Conservation (phyloP, 53 echinoderm and acorn worm genomes). For the Hippasteria phrygiana region DNA sequence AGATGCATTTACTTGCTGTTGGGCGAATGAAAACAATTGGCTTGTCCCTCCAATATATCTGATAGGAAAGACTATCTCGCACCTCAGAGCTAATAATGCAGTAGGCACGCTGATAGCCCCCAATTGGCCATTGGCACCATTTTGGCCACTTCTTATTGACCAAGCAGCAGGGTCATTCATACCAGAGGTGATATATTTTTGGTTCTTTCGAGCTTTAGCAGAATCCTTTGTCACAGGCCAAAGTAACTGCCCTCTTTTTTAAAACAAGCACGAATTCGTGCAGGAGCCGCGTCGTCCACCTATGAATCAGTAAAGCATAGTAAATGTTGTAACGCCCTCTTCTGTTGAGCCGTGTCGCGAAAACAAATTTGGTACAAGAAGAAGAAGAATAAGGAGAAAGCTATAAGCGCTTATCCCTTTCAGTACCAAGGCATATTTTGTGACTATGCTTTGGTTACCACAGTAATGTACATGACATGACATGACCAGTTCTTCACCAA, state of each 20-base stretch:
- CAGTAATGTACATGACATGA: too few species aligned
- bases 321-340: too few species aligned
- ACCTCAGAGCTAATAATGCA: not conserved
- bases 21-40: slow-evolving; percentile 42
- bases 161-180: not conserved
- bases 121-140: slow-evolving; percentile 33
- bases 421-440: too few species aligned
- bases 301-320: too few species aligned
- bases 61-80: slow-evolving; percentile 1
- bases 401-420: too few species aligned
- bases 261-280: too few species aligned
- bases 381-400: too few species aligned
- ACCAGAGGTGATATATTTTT: not conserved
- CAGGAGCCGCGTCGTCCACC: too few species aligned
- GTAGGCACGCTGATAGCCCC: slow-evolving; percentile 20
- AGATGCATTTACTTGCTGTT: slow-evolving; percentile 34
- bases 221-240: not conserved
- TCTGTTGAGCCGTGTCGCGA: too few species aligned
- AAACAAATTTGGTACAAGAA: too few species aligned
- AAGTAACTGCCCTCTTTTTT: not conserved
- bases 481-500: too few species aligned
- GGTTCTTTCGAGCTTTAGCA: not conserved
- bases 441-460: too few species aligned
- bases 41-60: slow-evolving; percentile 31
- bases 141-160: slow-evolving; percentile 1